Conservation (phyloP, 2,888 invertebrate species). For the Drosophila subquinaria region DNA sequence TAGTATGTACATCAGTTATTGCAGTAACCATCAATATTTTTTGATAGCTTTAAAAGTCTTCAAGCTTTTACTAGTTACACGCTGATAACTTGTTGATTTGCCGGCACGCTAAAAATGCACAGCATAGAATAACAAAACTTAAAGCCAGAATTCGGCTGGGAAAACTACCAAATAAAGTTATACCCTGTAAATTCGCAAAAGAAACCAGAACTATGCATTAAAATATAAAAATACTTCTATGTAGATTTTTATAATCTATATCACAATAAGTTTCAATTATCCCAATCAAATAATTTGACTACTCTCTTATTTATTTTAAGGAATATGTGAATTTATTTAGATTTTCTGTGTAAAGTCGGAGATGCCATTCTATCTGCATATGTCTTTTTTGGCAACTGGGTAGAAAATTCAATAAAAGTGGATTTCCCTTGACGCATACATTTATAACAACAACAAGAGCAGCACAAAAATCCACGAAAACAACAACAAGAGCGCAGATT, state of each 20-base stretch:
- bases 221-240: too few species aligned
- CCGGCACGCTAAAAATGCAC: not conserved
- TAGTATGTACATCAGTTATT: too few species aligned
- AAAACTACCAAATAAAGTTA: too few species aligned
- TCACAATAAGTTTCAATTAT: too few species aligned
- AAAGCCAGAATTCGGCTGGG: not conserved
- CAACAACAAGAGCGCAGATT: slow-evolving; percentile 20
- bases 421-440: not conserved
- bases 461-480: not conserved
- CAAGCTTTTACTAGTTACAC: not conserved
- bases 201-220: too few species aligned
- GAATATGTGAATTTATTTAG: not conserved
- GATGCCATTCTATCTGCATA: not conserved
- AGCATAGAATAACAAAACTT: not conserved
- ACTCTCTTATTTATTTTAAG: not conserved
- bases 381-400: not conserved
- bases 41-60: slow-evolving; percentile 9
- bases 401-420: slow-evolving; percentile 1
- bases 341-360: not conserved
- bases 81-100: slow-evolving; percentile 8
- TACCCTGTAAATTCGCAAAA: not conserved
- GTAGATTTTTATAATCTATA: too few species aligned
- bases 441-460: not conserved
- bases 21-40: not conserved
- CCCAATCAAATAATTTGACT: not conserved